A percentile compares a stretch with the other conserved stretches of the same genome.
phyloP scores from a whole-genome alignment of 2,888 invertebrate genomes.

The Ormia ochracea region DNA sequence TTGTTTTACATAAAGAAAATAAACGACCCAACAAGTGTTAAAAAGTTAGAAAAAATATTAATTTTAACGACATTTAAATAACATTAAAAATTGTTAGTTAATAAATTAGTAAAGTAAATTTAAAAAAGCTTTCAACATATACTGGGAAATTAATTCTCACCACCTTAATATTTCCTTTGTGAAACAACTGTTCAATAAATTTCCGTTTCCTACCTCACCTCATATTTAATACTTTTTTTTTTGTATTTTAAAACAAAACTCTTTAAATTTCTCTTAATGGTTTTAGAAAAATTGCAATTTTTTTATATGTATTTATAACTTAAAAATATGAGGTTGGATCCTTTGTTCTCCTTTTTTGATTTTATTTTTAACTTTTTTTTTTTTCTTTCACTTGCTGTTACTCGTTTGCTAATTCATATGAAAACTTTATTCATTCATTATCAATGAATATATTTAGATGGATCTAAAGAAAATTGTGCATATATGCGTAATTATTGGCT shows the following conservation, averaged over 20 bases:
- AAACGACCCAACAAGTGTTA: no score
- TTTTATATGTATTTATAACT: background rate
- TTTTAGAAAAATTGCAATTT: constrained; percentile 6
- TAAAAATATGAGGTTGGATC: background rate
- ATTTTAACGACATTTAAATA: no score
- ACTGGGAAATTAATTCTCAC: no score
- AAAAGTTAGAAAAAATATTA: no score
- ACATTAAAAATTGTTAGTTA: no score
- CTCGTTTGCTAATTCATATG: constrained; percentile 46
- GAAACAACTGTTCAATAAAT: no score
- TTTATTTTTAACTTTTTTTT: background rate
- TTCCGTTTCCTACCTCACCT: no score
- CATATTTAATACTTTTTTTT: no score
- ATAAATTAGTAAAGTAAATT: no score
- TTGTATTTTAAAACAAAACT: background rate
- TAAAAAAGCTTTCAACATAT: no score
- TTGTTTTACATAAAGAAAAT: no score
- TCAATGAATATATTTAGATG: constrained; percentile 5
- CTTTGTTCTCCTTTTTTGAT: constrained; percentile 47
- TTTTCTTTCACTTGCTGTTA: background rate
- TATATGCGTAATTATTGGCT: constrained; percentile 59
- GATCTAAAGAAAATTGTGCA: constrained; percentile 55
- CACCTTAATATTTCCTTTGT: no score
- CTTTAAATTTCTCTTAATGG: constrained; percentile 1
- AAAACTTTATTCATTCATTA: constrained; percentile 35